Evolutionary conservation across 2,888 invertebrate genomes (phyloP), one percentile per base, ranked within the genome.

Genomic region (Erebia palarica): DNA sequence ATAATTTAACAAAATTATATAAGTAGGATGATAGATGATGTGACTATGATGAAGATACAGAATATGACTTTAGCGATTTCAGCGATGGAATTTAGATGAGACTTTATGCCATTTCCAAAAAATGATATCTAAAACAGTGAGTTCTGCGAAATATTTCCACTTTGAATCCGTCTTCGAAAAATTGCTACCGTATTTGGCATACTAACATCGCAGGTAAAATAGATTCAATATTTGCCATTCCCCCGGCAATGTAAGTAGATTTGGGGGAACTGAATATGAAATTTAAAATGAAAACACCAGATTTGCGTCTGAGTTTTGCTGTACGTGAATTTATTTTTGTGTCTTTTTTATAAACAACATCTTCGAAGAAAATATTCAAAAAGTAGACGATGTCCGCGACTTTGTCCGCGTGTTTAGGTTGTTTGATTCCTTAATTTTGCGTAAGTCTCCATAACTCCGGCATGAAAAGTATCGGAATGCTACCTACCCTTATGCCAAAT

Each of bases 111-210:
- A 49, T 16, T 49, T 49, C 49, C 14, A 49, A 49, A 63, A 21
- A 63, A 63, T 47, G 63, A 63, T 49, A 63, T 7, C n/a, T 16
- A 14, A 64, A 51, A 65, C 16, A 55, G 42, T 55, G 4, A 42
- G 51, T 36, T 51, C 55, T 65, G 27, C 16, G 18, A 27, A 65
- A 65, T 65, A 55, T 36, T 65, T 65, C 55, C 65, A 55, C 18
- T 65, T 42, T 65, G 65, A 55, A 55, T 55, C 55, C 42, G 55
- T 66, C 59, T 49, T 47, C 27, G 59, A 67, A 67, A 67, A 67
- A 67, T 67, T 67, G 67, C 67, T 67, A 59, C 67, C 59, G 67
- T 65, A 65, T 67, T 67, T 67, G 67, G 67, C 67, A 67, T 67
- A 59, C 67, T 47, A 49, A 67, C 67, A 67, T 59, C 27, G 65